phyloP scores from a whole-genome alignment of 2,113 vertebrate genomes.

The Tursiops truncatus region DNA sequence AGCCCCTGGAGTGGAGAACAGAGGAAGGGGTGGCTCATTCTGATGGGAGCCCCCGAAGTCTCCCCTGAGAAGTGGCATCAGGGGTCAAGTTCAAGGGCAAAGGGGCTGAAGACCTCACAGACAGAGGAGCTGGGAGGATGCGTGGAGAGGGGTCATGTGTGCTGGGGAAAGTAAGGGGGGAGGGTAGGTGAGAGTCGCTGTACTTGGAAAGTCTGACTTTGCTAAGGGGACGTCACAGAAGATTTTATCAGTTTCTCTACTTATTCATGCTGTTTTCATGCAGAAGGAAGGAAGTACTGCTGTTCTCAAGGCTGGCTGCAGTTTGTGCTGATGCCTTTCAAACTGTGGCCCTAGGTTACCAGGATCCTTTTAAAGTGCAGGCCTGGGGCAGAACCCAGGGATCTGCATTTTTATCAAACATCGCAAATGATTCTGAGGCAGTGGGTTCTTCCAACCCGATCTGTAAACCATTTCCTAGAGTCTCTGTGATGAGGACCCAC shows the following conservation, averaged over 20 bases:
- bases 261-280: neutral
- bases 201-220: neutral
- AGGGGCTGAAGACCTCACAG: neutral
- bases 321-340: neutral
- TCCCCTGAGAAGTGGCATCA: neutral
- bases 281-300: neutral
- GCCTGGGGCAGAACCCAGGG: neutral
- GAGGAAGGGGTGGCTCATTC: neutral
- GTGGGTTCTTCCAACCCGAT: neutral
- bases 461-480: neutral
- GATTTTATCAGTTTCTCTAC: neutral
- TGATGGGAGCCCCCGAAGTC: neutral
- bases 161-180: neutral
- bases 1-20: rapidly evolving
- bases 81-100: neutral
- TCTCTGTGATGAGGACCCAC: neutral
- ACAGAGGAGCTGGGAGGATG: neutral
- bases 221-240: neutral
- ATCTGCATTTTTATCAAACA: neutral
- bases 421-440: neutral
- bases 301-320: neutral
- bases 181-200: no score
- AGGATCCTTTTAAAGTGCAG: neutral
- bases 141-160: neutral
- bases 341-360: neutral